Percentiles rank a stretch among this genome's conserved stretches.
phyloP scores from a whole-genome alignment of 2,888 invertebrate species.

The Diaprepes abbreviatus region DNA sequence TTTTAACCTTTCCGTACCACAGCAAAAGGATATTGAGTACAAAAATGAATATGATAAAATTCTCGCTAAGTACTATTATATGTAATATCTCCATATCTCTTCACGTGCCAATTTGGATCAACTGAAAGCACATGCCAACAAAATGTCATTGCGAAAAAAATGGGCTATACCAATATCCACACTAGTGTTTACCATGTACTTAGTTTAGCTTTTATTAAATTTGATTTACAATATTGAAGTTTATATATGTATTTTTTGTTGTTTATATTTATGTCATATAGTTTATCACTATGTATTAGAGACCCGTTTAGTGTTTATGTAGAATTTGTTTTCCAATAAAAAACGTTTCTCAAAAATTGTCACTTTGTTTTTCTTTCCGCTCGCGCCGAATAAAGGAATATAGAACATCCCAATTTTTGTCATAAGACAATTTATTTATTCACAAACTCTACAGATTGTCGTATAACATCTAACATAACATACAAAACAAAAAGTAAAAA shows the following conservation, averaged over 20 bases:
- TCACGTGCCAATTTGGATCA: too few relatives aligned
- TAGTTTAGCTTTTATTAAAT: constrained; percentile 11
- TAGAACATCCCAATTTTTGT: constrained; percentile 14
- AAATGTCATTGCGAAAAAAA: not conserved
- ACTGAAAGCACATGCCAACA: not conserved
- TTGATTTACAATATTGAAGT: constrained; percentile 51
- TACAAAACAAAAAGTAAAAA: not conserved
- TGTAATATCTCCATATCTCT: not conserved
- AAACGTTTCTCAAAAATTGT: constrained; percentile 25
- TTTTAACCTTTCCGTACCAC: too few relatives aligned
- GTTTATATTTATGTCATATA: constrained; percentile 67
- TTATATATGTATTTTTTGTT: constrained; percentile 67
- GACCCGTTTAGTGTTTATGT: constrained; percentile 24
- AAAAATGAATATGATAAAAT: too few relatives aligned
- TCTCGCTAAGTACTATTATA: not conserved
- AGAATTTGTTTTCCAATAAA: constrained; percentile 35
- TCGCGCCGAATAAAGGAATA: too few relatives aligned
- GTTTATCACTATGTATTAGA: constrained; percentile 58
- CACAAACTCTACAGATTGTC: not conserved
- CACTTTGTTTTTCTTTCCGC: too few relatives aligned
- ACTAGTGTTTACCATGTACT: constrained; percentile 15
- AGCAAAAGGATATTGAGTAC: not conserved
- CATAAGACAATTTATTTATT: not conserved
- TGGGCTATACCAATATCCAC: not conserved
- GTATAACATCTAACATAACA: not conserved